Percentiles rank a stretch among this genome's conserved stretches.
Evolutionary conservation across 2,888 invertebrate genomes (phyloP).

Genomic region (Congeria kusceri): DNA sequence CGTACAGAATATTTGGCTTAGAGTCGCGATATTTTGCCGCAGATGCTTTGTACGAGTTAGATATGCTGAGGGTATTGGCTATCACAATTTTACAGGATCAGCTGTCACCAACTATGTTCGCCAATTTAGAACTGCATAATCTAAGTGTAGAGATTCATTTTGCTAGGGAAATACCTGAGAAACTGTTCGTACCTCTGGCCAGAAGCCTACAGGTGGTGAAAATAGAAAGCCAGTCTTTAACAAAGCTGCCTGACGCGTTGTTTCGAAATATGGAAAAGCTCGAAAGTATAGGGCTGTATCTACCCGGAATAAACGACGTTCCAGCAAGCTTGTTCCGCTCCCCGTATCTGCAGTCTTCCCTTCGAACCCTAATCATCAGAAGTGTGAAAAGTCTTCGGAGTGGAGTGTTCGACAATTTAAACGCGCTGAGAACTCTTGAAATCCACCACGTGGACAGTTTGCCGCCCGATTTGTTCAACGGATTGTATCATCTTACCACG

Average conservation of each 20-base stretch:
- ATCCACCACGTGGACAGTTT: constrained; percentile 27
- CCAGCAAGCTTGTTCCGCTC: constrained; percentile 14
- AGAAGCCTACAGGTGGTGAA: neutral
- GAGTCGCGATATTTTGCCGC: constrained; percentile 28
- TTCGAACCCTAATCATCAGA: constrained; percentile 10
- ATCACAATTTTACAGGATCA: constrained; percentile 20
- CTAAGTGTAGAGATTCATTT: constrained; percentile 13
- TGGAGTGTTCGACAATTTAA: constrained; percentile 14
- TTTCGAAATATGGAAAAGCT: constrained; percentile 11
- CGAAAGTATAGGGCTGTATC: constrained; percentile 2
- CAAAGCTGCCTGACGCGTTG: constrained; percentile 10
- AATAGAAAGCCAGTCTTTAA: constrained; percentile 10
- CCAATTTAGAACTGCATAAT: neutral
- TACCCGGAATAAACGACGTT: constrained; percentile 5
- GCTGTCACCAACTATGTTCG: constrained; percentile 20
- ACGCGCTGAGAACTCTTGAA: constrained; percentile 11
- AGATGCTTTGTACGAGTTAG: constrained; percentile 1
- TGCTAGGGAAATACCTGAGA: constrained; percentile 13
- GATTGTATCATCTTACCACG: constrained; percentile 5
- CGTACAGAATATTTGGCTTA: constrained; percentile 12
- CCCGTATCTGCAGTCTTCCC: neutral
- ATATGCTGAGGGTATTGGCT: constrained; percentile 6
- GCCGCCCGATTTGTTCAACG: constrained; percentile 24
- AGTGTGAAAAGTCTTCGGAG: constrained; percentile 27
- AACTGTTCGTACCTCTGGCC: constrained; percentile 9